A percentile compares a stretch with the other conserved stretches of the same genome.
Conservation (phyloP, 1,140 invertebrate species). For the Eupristina koningsbergeri region DNA sequence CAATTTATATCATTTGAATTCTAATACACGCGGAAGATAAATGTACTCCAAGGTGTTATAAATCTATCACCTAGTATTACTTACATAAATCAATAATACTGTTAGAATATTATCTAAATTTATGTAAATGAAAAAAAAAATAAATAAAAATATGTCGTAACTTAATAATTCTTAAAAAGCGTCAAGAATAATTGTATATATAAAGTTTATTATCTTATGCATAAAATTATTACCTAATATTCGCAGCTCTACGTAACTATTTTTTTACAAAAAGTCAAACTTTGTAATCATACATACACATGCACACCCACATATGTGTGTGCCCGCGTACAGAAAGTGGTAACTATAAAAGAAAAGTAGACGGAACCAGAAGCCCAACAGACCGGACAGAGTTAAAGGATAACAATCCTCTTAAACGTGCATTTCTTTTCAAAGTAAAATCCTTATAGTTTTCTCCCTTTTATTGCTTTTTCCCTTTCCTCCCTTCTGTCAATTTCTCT, state of each 20-base stretch:
- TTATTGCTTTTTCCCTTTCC: too few species aligned
- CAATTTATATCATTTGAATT: not conserved
- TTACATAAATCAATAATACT: not conserved
- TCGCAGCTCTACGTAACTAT: not conserved
- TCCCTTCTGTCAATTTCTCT: too few species aligned
- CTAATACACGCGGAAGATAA: not conserved
- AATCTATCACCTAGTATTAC: not conserved
- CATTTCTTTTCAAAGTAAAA: slow-evolving; percentile 1
- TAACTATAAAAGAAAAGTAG: not conserved
- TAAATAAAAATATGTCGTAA: not conserved
- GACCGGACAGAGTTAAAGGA: not conserved
- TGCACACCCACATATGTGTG: too few species aligned
- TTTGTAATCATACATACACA: not conserved
- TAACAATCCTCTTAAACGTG: not conserved
- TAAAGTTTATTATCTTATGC: not conserved
- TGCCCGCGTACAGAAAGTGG: not conserved
- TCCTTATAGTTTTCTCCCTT: not conserved
- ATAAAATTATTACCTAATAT: not conserved
- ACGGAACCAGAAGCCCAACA: not conserved
- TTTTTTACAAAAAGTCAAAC: not conserved
- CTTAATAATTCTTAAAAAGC: not conserved
- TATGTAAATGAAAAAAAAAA: too few species aligned
- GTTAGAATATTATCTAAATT: not conserved
- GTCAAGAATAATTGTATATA: not conserved
- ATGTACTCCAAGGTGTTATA: not conserved